Evolutionary conservation across 2,113 vertebrate species (phyloP).

Genomic region (Apus apus): DNA sequence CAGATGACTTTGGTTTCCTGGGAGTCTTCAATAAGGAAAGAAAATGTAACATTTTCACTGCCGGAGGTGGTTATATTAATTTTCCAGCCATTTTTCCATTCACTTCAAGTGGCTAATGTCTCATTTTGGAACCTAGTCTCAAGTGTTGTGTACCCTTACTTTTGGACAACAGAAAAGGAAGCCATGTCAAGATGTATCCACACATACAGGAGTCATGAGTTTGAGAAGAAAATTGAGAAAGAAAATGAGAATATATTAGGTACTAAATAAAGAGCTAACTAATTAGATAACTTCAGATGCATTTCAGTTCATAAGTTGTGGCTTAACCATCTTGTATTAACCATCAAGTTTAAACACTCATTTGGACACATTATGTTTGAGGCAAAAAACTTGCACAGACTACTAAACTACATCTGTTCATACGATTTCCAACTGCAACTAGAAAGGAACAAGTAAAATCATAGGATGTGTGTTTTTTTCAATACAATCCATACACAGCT

Average conservation of each 20-base stretch:
- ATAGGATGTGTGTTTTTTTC: background rate
- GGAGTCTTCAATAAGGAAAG: background rate
- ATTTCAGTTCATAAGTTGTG: background rate
- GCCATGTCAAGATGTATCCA: background rate
- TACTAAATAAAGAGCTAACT: background rate
- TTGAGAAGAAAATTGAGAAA: background rate
- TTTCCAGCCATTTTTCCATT: background rate
- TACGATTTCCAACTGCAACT: background rate
- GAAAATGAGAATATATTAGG: background rate
- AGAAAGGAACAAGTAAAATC: background rate
- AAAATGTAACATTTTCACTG: background rate
- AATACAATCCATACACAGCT: conserved; percentile 3
- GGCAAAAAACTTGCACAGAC: background rate
- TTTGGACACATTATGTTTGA: background rate
- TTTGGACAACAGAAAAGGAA: background rate
- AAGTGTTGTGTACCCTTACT: background rate
- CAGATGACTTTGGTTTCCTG: background rate
- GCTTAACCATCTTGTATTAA: background rate
- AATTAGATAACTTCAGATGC: background rate
- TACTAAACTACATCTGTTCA: background rate
- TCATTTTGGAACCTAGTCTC: background rate
- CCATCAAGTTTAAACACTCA: background rate
- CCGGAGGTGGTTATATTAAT: accelerated
- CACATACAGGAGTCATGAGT: background rate
- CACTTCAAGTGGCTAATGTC: background rate